Percentiles rank a stretch among this genome's conserved stretches.
These are phyloP conservation scores for Centrocercus urophasianus DNA, from an alignment of 2,113 vertebrate species.

Conservation along the genomic window DNA sequence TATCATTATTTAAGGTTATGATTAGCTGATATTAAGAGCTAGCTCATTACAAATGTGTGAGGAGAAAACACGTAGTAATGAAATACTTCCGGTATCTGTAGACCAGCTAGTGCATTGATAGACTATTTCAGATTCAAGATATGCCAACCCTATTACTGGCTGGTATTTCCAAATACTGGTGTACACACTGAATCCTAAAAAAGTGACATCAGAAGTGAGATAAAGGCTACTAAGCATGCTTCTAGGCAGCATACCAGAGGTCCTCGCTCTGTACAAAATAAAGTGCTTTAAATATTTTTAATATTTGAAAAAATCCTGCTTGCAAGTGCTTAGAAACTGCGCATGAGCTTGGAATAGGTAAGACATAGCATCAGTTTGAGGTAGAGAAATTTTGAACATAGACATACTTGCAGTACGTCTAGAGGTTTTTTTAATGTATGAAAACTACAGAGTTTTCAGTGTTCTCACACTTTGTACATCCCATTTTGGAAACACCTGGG, in stretches of 20 bases:
- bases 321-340: not conserved
- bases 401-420: not conserved
- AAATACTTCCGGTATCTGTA: not conserved
- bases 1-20: not conserved
- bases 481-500: not conserved
- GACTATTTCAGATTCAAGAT: not conserved
- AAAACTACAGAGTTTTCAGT: not conserved
- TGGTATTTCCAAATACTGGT: not conserved
- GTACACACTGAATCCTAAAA: not conserved
- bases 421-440: not conserved
- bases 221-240: not conserved
- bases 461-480: not conserved
- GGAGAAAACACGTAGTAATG: not conserved
- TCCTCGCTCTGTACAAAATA: not conserved
- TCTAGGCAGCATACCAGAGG: not conserved
- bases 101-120: not conserved
- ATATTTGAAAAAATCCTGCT: not conserved
- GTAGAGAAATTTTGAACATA: not conserved
- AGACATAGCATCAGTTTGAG: not conserved
- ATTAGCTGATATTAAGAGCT: not conserved
- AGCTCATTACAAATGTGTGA: not conserved
- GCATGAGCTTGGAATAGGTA: not conserved
- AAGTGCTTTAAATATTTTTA: not conserved
- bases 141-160: not conserved
- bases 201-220: not conserved